These are phyloP conservation scores for Aegypius monachus DNA, from an alignment of 2,113 vertebrate genomes.

Conservation along the genomic window DNA sequence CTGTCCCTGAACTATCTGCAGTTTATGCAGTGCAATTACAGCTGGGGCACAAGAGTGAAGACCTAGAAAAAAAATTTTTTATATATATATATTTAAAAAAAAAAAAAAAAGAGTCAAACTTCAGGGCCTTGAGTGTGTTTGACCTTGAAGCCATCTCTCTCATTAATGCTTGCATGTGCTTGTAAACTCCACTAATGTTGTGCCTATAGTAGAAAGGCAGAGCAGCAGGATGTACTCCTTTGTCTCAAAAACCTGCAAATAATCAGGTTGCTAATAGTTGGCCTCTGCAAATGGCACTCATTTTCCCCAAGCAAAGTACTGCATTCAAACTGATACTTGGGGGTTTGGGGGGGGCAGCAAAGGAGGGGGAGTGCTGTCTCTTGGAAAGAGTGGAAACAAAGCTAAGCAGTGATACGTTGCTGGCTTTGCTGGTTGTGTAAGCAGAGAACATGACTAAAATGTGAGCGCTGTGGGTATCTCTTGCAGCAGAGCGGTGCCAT, in stretches of 20 bases:
- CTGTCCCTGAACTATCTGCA: neutral
- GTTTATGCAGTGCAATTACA: neutral
- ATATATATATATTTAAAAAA: neutral
- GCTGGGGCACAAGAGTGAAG: neutral
- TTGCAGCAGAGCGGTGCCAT: neutral
- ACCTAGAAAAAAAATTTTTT: neutral
- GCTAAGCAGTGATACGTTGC: neutral
- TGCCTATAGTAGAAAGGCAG: neutral
- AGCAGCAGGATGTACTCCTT: neutral
- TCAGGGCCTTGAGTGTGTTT: neutral
- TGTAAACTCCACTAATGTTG: neutral
- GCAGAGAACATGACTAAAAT: accelerated
- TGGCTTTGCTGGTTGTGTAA: neutral
- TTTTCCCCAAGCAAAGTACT: neutral
- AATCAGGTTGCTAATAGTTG: neutral
- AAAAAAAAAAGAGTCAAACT: neutral
- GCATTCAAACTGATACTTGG: neutral
- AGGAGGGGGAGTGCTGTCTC: neutral
- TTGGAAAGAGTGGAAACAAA: neutral
- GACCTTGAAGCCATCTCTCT: neutral
- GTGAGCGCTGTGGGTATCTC: neutral
- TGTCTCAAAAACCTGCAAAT: neutral
- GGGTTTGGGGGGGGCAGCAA: accelerated
- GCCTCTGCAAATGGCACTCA: neutral
- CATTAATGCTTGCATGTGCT: neutral